Evolutionary conservation across 2,113 vertebrate species (phyloP).

Genomic region (Menidia beryllina): DNA sequence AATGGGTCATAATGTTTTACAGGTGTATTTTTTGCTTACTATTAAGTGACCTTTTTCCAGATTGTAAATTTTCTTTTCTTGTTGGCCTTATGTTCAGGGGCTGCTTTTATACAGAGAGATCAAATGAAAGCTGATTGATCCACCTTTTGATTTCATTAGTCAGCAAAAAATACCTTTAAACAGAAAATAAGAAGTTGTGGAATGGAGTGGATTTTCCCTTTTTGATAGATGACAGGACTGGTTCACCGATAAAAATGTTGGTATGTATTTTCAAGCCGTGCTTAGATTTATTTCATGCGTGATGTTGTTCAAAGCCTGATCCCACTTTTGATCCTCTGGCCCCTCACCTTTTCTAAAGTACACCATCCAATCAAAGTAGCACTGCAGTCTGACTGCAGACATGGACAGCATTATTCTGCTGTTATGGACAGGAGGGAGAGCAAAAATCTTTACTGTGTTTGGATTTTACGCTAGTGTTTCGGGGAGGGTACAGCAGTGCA

Average conservation of each 20-base stretch:
- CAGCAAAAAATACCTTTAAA: not conserved
- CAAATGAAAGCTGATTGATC: not conserved
- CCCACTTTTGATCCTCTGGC: conserved; percentile 2
- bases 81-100: not conserved
- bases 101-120: not conserved
- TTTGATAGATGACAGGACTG: not conserved
- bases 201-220: too few relatives aligned
- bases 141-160: not conserved
- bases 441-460: conserved; percentile 5
- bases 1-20: not conserved
- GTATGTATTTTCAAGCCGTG: too few relatives aligned
- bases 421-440: not conserved
- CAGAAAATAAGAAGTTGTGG: too few relatives aligned
- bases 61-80: not conserved
- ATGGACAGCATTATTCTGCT: conserved; percentile 17
- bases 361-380: conserved; percentile 8
- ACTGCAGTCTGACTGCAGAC: not conserved
- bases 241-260: not conserved
- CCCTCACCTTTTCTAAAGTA: conserved; percentile 1
- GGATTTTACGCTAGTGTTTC: not conserved
- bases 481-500: conserved; percentile 24
- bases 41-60: not conserved
- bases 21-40: not conserved
- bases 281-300: conserved; percentile 1
- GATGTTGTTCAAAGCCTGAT: not conserved